phyloP scores from a whole-genome alignment of 1,140 invertebrate genomes.

The Bombus waltoni region DNA sequence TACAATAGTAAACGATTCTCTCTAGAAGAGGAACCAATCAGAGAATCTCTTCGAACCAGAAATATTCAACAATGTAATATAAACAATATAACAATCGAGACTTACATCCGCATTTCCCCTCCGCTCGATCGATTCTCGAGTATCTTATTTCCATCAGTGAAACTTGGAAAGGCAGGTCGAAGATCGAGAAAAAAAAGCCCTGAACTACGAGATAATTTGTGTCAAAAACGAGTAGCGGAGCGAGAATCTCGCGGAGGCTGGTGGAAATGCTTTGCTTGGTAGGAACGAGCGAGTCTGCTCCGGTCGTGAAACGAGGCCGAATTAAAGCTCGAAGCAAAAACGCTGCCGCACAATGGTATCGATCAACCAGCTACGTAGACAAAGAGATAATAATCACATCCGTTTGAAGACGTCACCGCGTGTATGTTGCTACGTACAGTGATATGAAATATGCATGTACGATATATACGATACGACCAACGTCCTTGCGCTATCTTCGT shows the following conservation, averaged over 20 bases:
- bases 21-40: no score
- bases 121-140: no score
- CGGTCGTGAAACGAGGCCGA: constrained; percentile 20
- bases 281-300: not conserved
- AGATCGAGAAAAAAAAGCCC: no score
- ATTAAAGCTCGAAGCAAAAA: constrained; percentile 36
- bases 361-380: constrained; percentile 21
- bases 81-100: no score
- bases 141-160: not conserved
- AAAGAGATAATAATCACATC: constrained; percentile 35
- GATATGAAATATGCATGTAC: constrained; percentile 42
- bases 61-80: no score
- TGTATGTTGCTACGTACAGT: not conserved
- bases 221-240: not conserved
- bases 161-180: not conserved
- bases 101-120: no score
- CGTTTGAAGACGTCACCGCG: constrained; percentile 43
- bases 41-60: no score
- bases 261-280: not conserved
- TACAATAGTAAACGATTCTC: no score
- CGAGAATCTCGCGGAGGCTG: no score
- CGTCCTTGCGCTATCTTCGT: constrained; percentile 23
- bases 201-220: not conserved
- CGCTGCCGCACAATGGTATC: constrained; percentile 22
- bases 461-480: not conserved